Evolutionary conservation across 2,113 vertebrate species (phyloP).

Genomic region (Oryzias curvinotus): DNA sequence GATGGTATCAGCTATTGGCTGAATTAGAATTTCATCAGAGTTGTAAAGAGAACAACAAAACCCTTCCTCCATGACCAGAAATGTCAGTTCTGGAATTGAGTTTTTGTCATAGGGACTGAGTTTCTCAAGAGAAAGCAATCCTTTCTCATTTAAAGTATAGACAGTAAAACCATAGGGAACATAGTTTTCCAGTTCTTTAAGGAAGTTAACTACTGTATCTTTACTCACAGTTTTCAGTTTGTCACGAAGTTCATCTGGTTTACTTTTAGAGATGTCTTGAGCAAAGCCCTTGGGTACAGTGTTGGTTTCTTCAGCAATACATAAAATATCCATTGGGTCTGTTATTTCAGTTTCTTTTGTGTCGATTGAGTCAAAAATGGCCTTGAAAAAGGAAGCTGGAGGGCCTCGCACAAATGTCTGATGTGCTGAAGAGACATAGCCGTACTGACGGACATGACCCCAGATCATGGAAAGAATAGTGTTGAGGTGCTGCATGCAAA

Average conservation of each 20-base stretch:
- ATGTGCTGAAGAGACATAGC: slow-evolving; percentile 2
- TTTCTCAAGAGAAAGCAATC: slow-evolving; percentile 27
- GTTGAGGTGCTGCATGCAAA: slow-evolving; percentile 21
- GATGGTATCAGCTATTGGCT: slow-evolving; percentile 17
- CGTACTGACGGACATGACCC: slow-evolving; percentile 18
- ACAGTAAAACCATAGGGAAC: slow-evolving; percentile 27
- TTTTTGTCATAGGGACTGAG: slow-evolving; percentile 9
- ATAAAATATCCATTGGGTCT: slow-evolving; percentile 13
- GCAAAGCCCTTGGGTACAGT: slow-evolving; percentile 17
- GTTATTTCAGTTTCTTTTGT: slow-evolving; percentile 12
- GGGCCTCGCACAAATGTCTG: slow-evolving; percentile 17
- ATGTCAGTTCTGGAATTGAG: slow-evolving; percentile 17
- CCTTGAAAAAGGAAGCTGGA: slow-evolving; percentile 24
- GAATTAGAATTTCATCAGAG: slow-evolving; percentile 19
- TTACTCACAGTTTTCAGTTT: slow-evolving; percentile 27
- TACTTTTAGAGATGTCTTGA: background rate
- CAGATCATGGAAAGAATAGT: slow-evolving; percentile 25
- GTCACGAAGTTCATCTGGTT: background rate
- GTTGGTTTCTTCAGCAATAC: background rate
- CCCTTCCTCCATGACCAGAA: slow-evolving; percentile 32
- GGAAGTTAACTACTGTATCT: slow-evolving; percentile 3
- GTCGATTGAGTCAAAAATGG: slow-evolving; percentile 24
- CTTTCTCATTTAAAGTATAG: slow-evolving; percentile 16
- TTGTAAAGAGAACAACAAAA: slow-evolving; percentile 30
- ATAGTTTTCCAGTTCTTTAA: slow-evolving; percentile 23